Conservation (phyloP, 2,888 invertebrate species). For the Antheraea assamensis region DNA sequence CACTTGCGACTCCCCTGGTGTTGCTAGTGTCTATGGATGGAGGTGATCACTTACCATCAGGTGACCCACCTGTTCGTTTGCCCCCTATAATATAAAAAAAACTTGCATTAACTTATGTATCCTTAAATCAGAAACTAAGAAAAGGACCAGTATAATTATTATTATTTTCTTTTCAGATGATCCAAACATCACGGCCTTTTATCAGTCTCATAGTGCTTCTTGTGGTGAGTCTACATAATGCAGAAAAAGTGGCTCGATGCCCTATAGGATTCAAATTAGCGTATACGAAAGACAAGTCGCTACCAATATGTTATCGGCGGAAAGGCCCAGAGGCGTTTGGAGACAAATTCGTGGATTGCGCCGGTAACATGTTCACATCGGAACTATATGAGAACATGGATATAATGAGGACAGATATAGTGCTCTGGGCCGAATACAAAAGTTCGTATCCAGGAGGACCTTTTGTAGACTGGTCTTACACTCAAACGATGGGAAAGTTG, state of each 20-base stretch:
- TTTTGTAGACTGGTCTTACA: conserved; percentile 67
- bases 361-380: conserved; percentile 62
- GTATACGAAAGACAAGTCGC: conserved; percentile 38
- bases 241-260: conserved; percentile 45
- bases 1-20: no score
- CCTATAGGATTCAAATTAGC: conserved; percentile 66
- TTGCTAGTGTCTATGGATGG: no score
- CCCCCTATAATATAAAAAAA: no score
- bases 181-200: conserved; percentile 38
- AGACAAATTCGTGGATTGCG: conserved; percentile 64
- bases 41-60: no score
- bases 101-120: no score
- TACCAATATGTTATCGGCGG: conserved; percentile 60
- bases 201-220: conserved; percentile 41
- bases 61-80: no score
- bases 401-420: conserved; percentile 45
- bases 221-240: conserved; percentile 38
- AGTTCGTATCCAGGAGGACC: conserved; percentile 69
- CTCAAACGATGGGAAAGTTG: conserved; percentile 51
- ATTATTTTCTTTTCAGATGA: conserved; percentile 53
- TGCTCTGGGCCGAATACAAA: conserved; percentile 73
- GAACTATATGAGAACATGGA: conserved; percentile 54
- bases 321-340: conserved; percentile 66
- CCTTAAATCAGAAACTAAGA: not conserved
- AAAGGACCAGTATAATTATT: not conserved